phyloP scores from a whole-genome alignment of 2,113 vertebrate species.

The Tylochromis polylepis region DNA sequence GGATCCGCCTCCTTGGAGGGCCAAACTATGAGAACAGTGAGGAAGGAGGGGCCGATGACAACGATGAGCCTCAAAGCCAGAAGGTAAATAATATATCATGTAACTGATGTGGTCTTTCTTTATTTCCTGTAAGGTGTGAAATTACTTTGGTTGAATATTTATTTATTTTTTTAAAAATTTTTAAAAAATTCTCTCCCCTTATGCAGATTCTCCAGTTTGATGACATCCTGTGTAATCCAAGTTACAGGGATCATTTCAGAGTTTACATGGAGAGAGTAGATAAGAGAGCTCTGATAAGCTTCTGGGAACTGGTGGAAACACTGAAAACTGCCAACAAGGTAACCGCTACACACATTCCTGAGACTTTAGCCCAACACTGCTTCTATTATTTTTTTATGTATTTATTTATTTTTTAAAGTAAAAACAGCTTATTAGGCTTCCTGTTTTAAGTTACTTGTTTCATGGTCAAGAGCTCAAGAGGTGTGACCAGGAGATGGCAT shows the following conservation, averaged over 20 bases:
- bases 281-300: conserved; percentile 84
- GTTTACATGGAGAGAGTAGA: conserved; percentile 93
- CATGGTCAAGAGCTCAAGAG: neutral
- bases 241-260: conserved; percentile 86
- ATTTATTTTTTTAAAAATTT: neutral
- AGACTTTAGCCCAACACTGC: neutral
- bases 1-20: conserved; percentile 87
- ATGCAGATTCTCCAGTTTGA: conserved; percentile 94
- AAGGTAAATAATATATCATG: conserved; percentile 72
- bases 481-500: neutral
- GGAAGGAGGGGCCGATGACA: conserved; percentile 80
- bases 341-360: neutral
- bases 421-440: neutral
- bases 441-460: neutral
- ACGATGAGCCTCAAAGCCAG: conserved; percentile 84
- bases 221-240: conserved; percentile 86
- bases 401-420: neutral
- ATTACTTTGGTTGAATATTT: neutral
- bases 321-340: conserved; percentile 95
- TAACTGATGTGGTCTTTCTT: neutral
- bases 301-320: conserved; percentile 95
- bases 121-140: neutral
- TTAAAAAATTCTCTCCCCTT: neutral
- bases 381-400: no score
- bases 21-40: conserved; percentile 85